Evolutionary conservation across 2,797 vertebrate species (phyloP), one percentile per base, ranked within the genome.

Genomic region (Sebastes matsubarae): DNA sequence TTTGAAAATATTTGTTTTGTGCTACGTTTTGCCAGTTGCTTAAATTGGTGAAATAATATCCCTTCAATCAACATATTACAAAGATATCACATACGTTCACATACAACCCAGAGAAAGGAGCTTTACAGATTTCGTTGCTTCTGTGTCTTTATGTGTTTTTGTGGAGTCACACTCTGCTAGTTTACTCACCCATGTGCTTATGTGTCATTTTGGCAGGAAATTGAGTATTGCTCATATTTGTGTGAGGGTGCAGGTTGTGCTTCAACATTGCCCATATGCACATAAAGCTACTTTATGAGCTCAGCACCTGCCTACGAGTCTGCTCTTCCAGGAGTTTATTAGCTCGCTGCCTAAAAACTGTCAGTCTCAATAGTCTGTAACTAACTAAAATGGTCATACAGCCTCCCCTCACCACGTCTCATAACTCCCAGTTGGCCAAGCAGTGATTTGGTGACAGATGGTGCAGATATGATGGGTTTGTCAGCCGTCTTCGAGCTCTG

Each of bases 401-500:
- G 57, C 72, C n/a, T 79, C 74, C 67, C 55, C 38, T 90, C 74
- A 52, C 68, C 75, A 27, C 3, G 54, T 86, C 83, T 76, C 83
- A 64, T 81, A 76, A 29, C 72, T 92, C 82, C 88, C 91, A 80
- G 77, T 77, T 22, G 69, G 73, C 82, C 76, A 75, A 75, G 83
- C 80, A 70, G 75, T 79, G 89, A 87, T 84, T 89, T 83, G 12
- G 78, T 83, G 88, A 86, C 92, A 92, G 91, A 93, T 94, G 90
- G 90, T 9, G 13, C 78, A 80, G 86, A 87, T 79, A 72, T 87
- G 90, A 87, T 61, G 29, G 1, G n/a, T 85, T 85, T 85, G 84
- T 92, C 84, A 76, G 60, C 71, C 34, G 69, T 86, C 50, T 52
- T 84, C 36, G 2, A 67, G 68, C 82, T 81, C 75, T 74, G 32